A percentile compares a stretch with the other conserved stretches of the same genome.
Evolutionary conservation across 1,140 invertebrate genomes (phyloP).

Genomic region (Ceratosolen solmsi): DNA sequence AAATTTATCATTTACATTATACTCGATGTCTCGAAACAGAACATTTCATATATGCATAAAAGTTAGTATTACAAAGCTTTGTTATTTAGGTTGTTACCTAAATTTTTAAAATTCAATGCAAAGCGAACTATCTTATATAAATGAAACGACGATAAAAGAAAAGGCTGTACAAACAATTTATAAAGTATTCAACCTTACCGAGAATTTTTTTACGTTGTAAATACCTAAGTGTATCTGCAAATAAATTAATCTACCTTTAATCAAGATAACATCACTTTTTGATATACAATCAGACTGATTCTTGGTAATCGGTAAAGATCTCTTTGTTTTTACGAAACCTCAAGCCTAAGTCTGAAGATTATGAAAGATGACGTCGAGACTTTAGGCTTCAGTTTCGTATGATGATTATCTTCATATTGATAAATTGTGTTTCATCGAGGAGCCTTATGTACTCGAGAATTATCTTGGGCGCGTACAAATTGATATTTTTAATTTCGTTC

Average conservation of each 20-base stretch:
- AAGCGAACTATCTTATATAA: neutral
- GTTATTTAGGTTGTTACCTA: constrained; percentile 7
- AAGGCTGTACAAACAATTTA: neutral
- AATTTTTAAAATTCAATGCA: neutral
- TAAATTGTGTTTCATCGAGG: constrained; percentile 25
- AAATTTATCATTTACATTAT: neutral
- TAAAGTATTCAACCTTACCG: neutral
- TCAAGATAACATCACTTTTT: constrained; percentile 26
- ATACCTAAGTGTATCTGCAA: constrained; percentile 19
- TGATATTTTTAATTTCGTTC: neutral
- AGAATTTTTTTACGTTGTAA: neutral
- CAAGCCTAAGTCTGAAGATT: constrained; percentile 44
- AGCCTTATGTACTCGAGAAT: neutral
- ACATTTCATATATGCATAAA: neutral
- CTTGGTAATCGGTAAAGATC: constrained; percentile 28
- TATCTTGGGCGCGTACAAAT: neutral
- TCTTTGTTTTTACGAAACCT: constrained; percentile 37
- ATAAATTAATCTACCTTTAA: constrained; percentile 5
- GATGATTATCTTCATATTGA: constrained; percentile 31
- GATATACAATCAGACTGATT: constrained; percentile 21
- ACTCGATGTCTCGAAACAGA: neutral
- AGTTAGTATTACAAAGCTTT: neutral
- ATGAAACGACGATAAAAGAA: neutral
- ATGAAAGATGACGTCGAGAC: constrained; percentile 31
- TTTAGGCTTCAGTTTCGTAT: constrained; percentile 43